phyloP scores from a whole-genome alignment of 2,888 invertebrate species.

The Hyposoter didymator region DNA sequence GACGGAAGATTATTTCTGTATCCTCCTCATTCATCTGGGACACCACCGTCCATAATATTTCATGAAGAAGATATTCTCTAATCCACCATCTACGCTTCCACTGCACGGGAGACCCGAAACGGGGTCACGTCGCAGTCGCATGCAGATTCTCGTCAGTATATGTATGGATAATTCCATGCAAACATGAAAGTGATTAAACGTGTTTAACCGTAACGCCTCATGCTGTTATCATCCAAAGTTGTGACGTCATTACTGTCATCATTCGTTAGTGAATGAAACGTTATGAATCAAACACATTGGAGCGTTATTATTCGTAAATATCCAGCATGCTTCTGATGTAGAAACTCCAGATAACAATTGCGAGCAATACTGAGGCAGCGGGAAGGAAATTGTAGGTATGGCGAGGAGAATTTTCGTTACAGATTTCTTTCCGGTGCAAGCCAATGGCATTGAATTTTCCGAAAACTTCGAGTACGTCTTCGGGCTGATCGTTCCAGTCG shows the following conservation, averaged over 20 bases:
- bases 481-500: neutral
- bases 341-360: neutral
- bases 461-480: too few relatives aligned
- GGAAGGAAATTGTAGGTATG: too few relatives aligned
- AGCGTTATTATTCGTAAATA: neutral
- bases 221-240: neutral
- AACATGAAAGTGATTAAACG: constrained; percentile 1
- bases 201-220: constrained; percentile 1
- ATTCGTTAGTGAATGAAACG: neutral
- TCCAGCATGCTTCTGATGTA: neutral
- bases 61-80: constrained; percentile 37
- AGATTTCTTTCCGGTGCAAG: too few relatives aligned
- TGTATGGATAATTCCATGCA: neutral
- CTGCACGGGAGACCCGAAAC: neutral
- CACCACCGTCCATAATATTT: constrained; percentile 25
- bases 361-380: neutral
- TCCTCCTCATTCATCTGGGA: constrained; percentile 30
- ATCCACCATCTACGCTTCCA: neutral
- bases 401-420: too few relatives aligned
- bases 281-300: neutral
- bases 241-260: neutral
- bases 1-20: constrained; percentile 38
- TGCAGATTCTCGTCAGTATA: neutral
- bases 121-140: neutral
- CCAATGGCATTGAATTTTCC: too few relatives aligned